Base-by-base conservation (phyloP, 2,888 invertebrate species). In the Onthophagus sagittarius region DNA sequence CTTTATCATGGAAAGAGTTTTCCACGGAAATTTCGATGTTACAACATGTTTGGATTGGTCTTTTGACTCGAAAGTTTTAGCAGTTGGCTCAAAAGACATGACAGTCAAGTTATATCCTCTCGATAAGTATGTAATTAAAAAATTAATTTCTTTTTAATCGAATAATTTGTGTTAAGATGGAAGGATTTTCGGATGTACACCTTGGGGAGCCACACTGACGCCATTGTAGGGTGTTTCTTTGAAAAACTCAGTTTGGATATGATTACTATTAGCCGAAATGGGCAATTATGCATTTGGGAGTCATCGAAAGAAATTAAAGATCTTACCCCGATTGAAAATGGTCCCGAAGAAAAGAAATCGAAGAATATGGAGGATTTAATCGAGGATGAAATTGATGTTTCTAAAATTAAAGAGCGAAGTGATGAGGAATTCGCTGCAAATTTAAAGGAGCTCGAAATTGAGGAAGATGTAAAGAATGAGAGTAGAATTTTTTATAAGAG, bases 41-140 rank as follows among this genome's bases (percentile, higher is more conserved):
- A 93, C 95, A 0, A 93, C 94, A 0, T 95, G 93, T 82, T 82
- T 99, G 2, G 94, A 95, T 83, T 99, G 99, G 99, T 95, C 97
- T 0, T 88, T 89, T 15, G 98, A 99, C 85, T 98, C 98, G 0
- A 93, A 90, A 81, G 88, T 97, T 62, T 85, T 99, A 7, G 94
- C 95, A n/a, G 92, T 94, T 6, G 98, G 98, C 0, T 93, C 95
- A 0, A 94, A 94, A 82, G 98, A 99, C 85, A 95, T 93, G 82
- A 89, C 93, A n/a, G 93, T 93, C 0, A 92, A 93, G 82, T 88
- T 99, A 64, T 95, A 94, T 83, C 91, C 93, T 0, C 85, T 96
- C 0, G 90, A 92, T 72, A 92, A 90, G 81, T 90, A 81, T 78
- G 80, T 75, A 39, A 14, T 23, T 13, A 32, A 7, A 2, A n/a